Conservation (phyloP, 2,113 vertebrate genomes). For the Gymnobelideus leadbeateri region DNA sequence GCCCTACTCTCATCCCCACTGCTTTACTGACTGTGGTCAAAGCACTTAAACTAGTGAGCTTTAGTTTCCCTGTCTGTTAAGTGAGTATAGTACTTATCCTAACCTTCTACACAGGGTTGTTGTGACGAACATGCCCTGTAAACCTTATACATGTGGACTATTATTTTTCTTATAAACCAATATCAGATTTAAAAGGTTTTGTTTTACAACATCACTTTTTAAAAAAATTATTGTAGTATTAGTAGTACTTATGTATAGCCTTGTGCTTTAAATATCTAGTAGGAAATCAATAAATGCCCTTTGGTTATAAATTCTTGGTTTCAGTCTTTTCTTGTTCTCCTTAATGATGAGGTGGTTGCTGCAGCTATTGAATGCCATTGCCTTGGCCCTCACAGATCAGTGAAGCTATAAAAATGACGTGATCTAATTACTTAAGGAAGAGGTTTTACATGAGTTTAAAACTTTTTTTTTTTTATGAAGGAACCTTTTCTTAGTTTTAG, state of each 20-base stretch:
- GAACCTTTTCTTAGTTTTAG: conserved; percentile 42
- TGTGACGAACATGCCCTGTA: not conserved
- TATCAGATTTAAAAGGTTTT: conserved; percentile 50
- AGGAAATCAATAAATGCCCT: not conserved
- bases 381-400: conserved; percentile 11
- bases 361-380: conserved; percentile 43
- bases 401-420: not conserved
- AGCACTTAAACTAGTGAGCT: not conserved
- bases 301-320: conserved; percentile 40
- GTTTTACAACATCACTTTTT: conserved; percentile 48
- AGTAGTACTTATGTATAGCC: conserved; percentile 3
- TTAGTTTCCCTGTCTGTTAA: not conserved
- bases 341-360: conserved; percentile 46
- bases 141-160: not conserved
- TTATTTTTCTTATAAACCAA: not conserved
- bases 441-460: not conserved
- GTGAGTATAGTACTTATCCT: not conserved
- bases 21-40: not conserved
- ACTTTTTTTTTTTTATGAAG: conserved; percentile 5
- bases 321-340: conserved; percentile 43
- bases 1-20: not conserved
- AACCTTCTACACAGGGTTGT: not conserved
- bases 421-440: not conserved
- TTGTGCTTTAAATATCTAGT: not conserved
- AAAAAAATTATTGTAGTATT: conserved; percentile 4